phyloP scores from a whole-genome alignment of 1,140 invertebrate genomes.

The Zaprionus tsacasi region DNA sequence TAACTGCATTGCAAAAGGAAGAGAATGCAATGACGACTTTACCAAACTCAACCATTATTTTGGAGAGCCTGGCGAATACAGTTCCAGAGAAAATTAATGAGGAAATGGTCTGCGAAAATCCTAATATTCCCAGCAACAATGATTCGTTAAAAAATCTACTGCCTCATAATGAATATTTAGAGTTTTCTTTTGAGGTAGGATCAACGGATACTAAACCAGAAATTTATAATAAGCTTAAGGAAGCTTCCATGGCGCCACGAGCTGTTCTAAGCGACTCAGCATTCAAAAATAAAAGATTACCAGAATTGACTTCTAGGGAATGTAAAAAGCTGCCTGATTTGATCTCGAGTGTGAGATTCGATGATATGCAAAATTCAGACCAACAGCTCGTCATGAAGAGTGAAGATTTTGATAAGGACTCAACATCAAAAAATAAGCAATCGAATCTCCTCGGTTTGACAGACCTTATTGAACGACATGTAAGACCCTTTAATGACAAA shows the following conservation, averaged over 20 bases:
- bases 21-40: background rate
- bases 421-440: background rate
- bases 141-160: background rate
- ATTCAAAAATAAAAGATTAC: background rate
- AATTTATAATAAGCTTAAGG: slow-evolving; percentile 11
- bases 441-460: background rate
- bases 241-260: background rate
- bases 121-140: background rate
- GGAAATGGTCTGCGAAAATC: background rate
- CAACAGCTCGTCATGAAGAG: background rate
- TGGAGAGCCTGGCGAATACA: slow-evolving; percentile 21
- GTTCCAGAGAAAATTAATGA: slow-evolving; percentile 16
- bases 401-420: background rate
- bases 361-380: too few relatives aligned
- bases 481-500: slow-evolving; percentile 7
- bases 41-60: background rate
- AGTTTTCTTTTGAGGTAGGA: slow-evolving; percentile 21
- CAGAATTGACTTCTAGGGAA: background rate
- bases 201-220: slow-evolving; percentile 1
- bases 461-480: slow-evolving; percentile 7
- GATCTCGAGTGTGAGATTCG: background rate
- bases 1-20: slow-evolving; percentile 43
- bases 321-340: background rate
- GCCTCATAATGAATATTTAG: background rate
- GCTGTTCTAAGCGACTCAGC: background rate